Evolutionary conservation across 1,140 invertebrate species (phyloP).

Genomic region (Brachionus paranguensis): DNA sequence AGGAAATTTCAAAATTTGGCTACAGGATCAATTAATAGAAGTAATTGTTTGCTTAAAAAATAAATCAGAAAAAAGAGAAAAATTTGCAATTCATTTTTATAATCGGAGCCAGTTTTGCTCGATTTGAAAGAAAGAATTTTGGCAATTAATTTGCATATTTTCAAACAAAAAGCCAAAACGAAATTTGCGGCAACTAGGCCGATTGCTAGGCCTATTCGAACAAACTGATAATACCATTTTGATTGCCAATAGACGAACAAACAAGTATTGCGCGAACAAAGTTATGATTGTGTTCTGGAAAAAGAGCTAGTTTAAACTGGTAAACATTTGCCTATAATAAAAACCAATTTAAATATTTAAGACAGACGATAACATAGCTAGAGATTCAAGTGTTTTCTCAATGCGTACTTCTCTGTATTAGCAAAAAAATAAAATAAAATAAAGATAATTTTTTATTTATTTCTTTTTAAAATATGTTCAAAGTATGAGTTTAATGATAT

Average conservation of each 20-base stretch:
- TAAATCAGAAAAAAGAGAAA: neutral
- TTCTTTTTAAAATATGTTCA: neutral
- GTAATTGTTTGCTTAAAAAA: neutral
- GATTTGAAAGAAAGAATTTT: neutral
- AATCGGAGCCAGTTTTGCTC: neutral
- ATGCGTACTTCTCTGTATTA: neutral
- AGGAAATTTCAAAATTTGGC: neutral
- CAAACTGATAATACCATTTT: neutral
- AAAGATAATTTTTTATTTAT: conserved; percentile 29
- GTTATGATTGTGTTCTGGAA: neutral
- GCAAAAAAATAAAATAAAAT: neutral
- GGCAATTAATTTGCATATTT: neutral
- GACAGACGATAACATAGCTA: conserved; percentile 2
- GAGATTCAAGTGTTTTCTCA: neutral
- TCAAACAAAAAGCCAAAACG: too few relatives aligned
- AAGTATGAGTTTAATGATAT: conserved; percentile 29
- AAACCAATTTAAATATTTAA: conserved; percentile 31
- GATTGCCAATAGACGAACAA: neutral
- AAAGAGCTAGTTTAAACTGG: neutral
- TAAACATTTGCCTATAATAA: neutral
- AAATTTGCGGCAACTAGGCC: neutral
- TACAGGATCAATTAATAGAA: neutral
- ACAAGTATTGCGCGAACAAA: too few relatives aligned
- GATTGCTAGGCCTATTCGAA: neutral
- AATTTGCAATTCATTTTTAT: neutral